Conservation (phyloP, 1,140 invertebrate genomes). For the Delia radicum region DNA sequence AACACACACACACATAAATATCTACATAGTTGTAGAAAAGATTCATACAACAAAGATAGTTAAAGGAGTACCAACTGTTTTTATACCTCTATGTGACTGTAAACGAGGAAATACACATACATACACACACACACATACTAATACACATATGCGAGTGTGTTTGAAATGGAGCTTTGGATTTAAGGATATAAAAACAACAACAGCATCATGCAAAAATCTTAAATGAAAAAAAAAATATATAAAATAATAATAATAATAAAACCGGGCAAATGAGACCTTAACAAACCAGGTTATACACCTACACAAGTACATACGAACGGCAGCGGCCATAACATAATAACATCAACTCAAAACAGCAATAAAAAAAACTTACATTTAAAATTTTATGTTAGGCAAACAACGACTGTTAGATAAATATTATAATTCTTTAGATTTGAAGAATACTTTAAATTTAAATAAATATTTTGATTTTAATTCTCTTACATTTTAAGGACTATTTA, state of each 20-base stretch:
- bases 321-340: not conserved
- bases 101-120: not conserved
- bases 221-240: not conserved
- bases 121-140: not conserved
- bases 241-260: not conserved
- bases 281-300: not conserved
- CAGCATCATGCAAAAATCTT: not conserved
- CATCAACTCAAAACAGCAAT: no score
- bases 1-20: not conserved
- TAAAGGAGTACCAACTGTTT: not conserved
- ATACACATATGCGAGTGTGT: not conserved
- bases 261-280: not conserved
- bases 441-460: no score
- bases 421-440: no score
- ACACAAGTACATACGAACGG: not conserved
- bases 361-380: not conserved
- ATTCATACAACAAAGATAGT: not conserved
- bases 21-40: not conserved
- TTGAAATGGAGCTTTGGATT: not conserved
- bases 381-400: not conserved
- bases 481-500: no score
- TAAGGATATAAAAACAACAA: not conserved
- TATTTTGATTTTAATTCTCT: no score
- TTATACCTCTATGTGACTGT: not conserved
- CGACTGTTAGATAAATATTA: no score